phyloP scores from a whole-genome alignment of 2,797 vertebrate species.

The Fratercula arctica region DNA sequence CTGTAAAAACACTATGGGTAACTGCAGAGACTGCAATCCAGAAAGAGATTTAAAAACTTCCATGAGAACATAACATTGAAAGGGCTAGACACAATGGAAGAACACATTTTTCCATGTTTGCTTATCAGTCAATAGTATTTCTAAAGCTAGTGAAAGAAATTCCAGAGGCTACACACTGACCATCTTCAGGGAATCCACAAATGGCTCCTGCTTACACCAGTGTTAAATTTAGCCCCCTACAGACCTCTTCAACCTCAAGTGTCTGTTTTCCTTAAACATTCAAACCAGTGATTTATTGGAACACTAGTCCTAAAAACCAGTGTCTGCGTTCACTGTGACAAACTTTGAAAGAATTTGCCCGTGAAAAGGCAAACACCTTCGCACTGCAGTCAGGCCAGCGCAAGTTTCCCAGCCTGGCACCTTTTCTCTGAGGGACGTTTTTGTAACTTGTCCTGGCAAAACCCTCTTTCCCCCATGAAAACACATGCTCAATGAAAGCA shows the following conservation, averaged over 20 bases:
- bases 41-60: neutral
- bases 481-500: neutral
- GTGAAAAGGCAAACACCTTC: neutral
- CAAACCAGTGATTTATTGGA: neutral
- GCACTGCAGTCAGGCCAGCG: neutral
- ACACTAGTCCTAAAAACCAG: neutral
- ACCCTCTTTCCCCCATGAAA: neutral
- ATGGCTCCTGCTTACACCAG: neutral
- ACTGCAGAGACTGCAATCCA: neutral
- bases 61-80: neutral
- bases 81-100: neutral
- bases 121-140: neutral
- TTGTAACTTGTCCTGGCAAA: neutral
- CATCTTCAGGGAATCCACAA: neutral
- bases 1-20: neutral
- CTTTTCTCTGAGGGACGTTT: neutral
- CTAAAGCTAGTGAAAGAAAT: neutral
- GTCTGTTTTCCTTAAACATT: neutral
- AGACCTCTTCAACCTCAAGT: neutral
- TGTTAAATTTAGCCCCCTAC: neutral
- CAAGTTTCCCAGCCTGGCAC: neutral
- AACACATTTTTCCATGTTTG: neutral
- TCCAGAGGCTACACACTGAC: neutral
- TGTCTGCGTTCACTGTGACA: neutral
- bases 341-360: neutral